Conservation (phyloP, 1,140 invertebrate species). For the Myzus persicae region DNA sequence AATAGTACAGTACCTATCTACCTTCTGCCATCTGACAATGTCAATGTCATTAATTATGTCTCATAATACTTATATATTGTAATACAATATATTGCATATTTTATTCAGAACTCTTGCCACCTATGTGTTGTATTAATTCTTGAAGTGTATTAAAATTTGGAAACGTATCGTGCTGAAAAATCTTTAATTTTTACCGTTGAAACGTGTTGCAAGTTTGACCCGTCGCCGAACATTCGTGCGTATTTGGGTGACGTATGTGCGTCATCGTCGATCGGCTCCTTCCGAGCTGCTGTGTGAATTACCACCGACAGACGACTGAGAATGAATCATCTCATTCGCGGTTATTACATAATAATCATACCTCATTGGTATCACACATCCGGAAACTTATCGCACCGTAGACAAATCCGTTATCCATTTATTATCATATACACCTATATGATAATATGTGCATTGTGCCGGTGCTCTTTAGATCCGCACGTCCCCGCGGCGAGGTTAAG, state of each 20-base stretch:
- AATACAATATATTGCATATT: no score
- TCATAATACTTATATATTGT: no score
- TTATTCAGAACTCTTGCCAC: neutral
- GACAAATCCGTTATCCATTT: neutral
- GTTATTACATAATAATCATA: neutral
- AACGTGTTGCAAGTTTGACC: no score
- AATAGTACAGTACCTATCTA: no score
- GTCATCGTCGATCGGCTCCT: neutral
- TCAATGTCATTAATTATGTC: no score
- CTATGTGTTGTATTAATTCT: neutral
- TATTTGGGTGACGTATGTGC: neutral
- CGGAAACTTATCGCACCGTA: neutral
- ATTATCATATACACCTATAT: neutral
- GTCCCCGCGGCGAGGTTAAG: neutral
- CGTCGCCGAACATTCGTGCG: no score
- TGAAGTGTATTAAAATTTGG: neutral
- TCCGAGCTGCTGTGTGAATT: neutral
- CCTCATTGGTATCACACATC: neutral
- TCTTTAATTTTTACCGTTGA: neutral
- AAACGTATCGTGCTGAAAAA: neutral
- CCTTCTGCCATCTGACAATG: no score
- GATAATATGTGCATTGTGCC: neutral
- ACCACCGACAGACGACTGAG: neutral
- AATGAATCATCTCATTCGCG: neutral
- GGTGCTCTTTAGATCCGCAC: neutral